These are phyloP conservation scores for Eutolmus rufibarbis DNA, from an alignment of 2,888 invertebrate species.

Conservation along the genomic window DNA sequence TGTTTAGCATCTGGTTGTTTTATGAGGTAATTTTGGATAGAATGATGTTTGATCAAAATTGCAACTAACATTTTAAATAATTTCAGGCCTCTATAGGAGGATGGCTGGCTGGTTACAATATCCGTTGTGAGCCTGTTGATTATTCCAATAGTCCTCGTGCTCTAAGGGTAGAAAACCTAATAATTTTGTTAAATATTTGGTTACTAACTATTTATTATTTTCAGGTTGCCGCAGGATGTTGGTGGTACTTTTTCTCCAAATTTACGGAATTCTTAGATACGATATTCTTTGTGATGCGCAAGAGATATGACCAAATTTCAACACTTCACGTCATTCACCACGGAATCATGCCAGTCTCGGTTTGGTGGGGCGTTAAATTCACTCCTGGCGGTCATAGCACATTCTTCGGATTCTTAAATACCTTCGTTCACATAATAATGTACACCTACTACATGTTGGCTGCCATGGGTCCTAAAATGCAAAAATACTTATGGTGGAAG, in stretches of 20 bases:
- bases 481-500: constrained; percentile 95
- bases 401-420: constrained; percentile 92
- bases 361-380: constrained; percentile 90
- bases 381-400: constrained; percentile 91
- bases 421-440: constrained; percentile 95
- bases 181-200: constrained; percentile 51
- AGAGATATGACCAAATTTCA: constrained; percentile 90
- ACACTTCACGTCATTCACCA: constrained; percentile 94
- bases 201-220: constrained; percentile 46
- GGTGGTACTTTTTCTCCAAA: constrained; percentile 96
- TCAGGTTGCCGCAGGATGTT: constrained; percentile 84
- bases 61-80: background rate
- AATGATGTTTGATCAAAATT: background rate
- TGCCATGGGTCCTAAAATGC: constrained; percentile 85
- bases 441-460: constrained; percentile 91
- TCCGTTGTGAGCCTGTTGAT: constrained; percentile 82
- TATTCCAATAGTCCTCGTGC: constrained; percentile 74
- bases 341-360: constrained; percentile 93
- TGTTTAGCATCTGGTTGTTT: constrained; percentile 66
- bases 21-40: constrained; percentile 61
- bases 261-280: constrained; percentile 94
- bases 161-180: constrained; percentile 65
- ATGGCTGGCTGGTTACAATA: constrained; percentile 77
- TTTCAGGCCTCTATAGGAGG: constrained; percentile 68
- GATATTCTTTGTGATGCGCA: constrained; percentile 91